Conservation (phyloP, 2,113 vertebrate genomes). For the cattle (Bos taurus) region ARS-UCD2.0 NC_037329.1:15817001-15817500, state of each 20-base stretch:
- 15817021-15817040: neutral
- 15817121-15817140: neutral
- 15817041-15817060: neutral
- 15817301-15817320: neutral
- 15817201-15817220: neutral
- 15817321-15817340: neutral
- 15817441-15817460: neutral
- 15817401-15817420: neutral
- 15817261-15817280: neutral
- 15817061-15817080: neutral
- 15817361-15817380: neutral
- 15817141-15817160: neutral
- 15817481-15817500: neutral
- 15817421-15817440: neutral
- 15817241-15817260: neutral
- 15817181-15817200: neutral
- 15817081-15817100: neutral
- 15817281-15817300: neutral
- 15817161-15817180: neutral
- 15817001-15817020: neutral
- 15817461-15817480: neutral
- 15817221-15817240: neutral
- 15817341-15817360: neutral
- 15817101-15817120: neutral
- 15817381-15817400: neutral